Base-by-base conservation (phyloP, 2,888 invertebrate genomes). In the Plebejus melissa region DNA sequence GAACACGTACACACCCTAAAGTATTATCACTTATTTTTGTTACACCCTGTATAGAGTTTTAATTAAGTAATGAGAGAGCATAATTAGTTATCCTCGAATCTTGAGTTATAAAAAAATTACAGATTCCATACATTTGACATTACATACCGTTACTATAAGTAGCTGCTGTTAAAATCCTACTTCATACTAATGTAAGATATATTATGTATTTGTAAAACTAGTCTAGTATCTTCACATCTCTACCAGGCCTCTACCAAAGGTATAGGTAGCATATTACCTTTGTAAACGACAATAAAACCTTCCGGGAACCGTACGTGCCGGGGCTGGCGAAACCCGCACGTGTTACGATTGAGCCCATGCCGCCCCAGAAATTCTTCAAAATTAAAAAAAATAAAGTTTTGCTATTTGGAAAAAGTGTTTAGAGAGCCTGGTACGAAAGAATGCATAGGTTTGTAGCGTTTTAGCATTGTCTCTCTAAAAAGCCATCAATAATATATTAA, bases 261-360 rank as follows among this genome's bases (percentile, higher is more conserved):
- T 58, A 58, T 58, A 58, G 58, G 60, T 60, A 60, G 22, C 60
- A 28, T 60, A 16, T 60, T 60, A 60, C 60, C 11, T 65, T 65
- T 65, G 65, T 65, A 41, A 9, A 13, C 4, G 65, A 65, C 65
- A 36, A 36, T 65, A 65, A 65, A 71, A 72, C 72, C 50, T 50
- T 50, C 72, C 72, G 72, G 72, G 72, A 72, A 72, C 50, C 46
- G 28, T 50, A 72, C 72, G 72, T 72, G 72, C 72, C 50, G 46
- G 54, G 50, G 11, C 50, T 32, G 28, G 72, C 54, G 72, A 72
- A 72, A 54, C 72, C 54, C 32, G 72, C 32, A 50, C 72, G 72
- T 72, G 72, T 46, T 16, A 7, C n/a, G 36, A 54, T 54, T 46
- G 46, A 13, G 1, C 32, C 46, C 54, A 32, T 32, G 54, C 72